phyloP scores from a whole-genome alignment of 30 jellyfish, hydroid and myxozoan genomes.

The Sanderia malayensis region DNA sequence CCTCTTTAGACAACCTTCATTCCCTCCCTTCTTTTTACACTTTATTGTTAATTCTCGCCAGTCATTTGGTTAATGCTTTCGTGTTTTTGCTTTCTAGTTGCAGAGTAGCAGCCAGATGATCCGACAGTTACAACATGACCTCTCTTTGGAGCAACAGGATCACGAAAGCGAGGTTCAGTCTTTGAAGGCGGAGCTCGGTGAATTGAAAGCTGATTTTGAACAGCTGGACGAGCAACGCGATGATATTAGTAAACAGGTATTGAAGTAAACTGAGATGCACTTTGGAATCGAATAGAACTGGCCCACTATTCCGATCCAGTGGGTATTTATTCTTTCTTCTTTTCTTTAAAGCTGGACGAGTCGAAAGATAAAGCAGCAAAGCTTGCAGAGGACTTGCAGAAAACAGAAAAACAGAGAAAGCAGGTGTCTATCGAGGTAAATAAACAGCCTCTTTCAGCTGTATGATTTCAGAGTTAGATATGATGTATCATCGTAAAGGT shows the following conservation, averaged over 20 bases:
- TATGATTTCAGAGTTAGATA: too few relatives aligned
- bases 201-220: conserved; percentile 60
- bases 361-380: conserved; percentile 29
- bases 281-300: too few relatives aligned
- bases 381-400: conserved; percentile 46
- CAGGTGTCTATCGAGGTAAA: conserved; percentile 33
- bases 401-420: conserved; percentile 45
- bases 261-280: too few relatives aligned
- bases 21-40: background rate
- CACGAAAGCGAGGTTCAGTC: conserved; percentile 66
- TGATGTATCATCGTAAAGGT: too few relatives aligned
- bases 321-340: background rate
- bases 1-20: too few relatives aligned
- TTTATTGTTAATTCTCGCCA: background rate
- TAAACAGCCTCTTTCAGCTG: background rate
- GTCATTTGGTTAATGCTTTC: too few relatives aligned
- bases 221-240: conserved; percentile 59
- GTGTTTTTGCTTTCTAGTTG: conserved; percentile 12
- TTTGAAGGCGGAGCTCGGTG: conserved; percentile 58
- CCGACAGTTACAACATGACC: conserved; percentile 23
- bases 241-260: conserved; percentile 50
- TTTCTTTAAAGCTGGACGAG: conserved; percentile 41
- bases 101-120: conserved; percentile 30
- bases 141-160: conserved; percentile 20
- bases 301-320: too few relatives aligned